Percentiles rank a stretch among this genome's conserved stretches.
Conservation (phyloP, 2,797 vertebrate species). For the Xiphorhynchus erythropygius region DNA sequence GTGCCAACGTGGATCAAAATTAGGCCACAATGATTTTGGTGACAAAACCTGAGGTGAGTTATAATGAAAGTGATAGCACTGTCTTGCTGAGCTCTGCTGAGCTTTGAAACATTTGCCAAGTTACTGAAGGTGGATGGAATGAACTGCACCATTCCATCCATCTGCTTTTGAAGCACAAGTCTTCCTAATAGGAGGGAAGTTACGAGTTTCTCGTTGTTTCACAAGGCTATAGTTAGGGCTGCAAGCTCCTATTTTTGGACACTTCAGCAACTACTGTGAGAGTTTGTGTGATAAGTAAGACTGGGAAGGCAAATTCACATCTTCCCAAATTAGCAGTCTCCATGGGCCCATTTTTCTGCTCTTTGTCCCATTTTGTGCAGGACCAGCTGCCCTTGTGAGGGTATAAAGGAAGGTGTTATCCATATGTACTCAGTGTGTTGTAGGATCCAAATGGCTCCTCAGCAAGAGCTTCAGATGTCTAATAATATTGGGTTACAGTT, state of each 20-base stretch:
- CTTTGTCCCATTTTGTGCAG: constrained; percentile 30
- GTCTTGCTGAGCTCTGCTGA: background rate
- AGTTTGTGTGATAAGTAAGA: background rate
- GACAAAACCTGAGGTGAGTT: constrained; percentile 10
- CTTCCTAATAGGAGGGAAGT: background rate
- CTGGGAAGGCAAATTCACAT: constrained; percentile 30
- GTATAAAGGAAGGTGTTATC: background rate
- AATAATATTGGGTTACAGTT: background rate
- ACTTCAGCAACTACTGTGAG: constrained; percentile 20
- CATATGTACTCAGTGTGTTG: background rate
- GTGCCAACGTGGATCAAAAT: constrained; percentile 31
- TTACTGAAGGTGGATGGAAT: constrained; percentile 35
- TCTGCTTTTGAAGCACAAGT: constrained; percentile 13
- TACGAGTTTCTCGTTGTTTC: background rate
- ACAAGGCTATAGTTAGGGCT: constrained; percentile 28
- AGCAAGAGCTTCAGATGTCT: background rate
- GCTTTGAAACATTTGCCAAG: background rate
- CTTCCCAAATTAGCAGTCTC: constrained; percentile 49
- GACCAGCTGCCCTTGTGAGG: constrained; percentile 2
- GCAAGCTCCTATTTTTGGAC: constrained; percentile 37
- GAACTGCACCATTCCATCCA: background rate
- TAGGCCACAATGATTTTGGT: constrained; percentile 10
- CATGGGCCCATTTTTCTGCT: background rate
- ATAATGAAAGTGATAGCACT: constrained; percentile 8
- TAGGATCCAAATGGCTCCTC: background rate